Percentiles rank a stretch among this genome's conserved stretches.
phyloP scores from a whole-genome alignment of 2,888 invertebrate species.

The Eremobia ochroleuca region DNA sequence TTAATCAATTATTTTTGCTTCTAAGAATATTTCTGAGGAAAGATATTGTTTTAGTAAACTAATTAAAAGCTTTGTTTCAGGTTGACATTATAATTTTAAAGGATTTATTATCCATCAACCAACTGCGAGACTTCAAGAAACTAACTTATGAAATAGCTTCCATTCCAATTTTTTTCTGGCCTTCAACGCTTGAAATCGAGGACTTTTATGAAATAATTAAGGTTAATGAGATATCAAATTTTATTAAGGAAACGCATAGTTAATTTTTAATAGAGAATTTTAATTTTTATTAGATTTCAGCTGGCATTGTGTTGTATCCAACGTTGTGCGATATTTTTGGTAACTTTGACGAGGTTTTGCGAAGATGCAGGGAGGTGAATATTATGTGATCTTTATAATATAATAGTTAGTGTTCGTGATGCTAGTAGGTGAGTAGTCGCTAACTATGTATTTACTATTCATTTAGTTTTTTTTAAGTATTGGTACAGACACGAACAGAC shows the following conservation, averaged over 20 bases:
- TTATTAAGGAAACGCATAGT: conserved; percentile 59
- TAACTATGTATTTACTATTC: neutral
- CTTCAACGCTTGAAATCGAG: conserved; percentile 67
- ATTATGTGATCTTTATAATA: neutral
- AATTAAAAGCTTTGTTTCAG: conserved; percentile 60
- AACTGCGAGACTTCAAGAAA: conserved; percentile 68
- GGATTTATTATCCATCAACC: conserved; percentile 62
- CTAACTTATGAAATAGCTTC: conserved; percentile 65
- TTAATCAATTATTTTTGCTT: neutral
- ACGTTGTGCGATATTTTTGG: conserved; percentile 46
- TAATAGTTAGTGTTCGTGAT: neutral
- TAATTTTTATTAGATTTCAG: conserved; percentile 71
- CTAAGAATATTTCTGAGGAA: neutral
- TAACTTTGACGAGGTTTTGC: conserved; percentile 45
- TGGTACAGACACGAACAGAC: neutral
- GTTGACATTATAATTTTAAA: conserved; percentile 74
- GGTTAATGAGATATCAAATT: conserved; percentile 70
- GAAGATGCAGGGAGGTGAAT: conserved; percentile 64
- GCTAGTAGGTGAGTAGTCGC: neutral
- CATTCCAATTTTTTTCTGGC: conserved; percentile 71
- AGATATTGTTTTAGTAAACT: conserved; percentile 9
- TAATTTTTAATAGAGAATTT: conserved; percentile 40
- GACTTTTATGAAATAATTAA: conserved; percentile 73
- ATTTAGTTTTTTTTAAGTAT: neutral
- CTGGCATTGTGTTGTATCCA: conserved; percentile 71